These are phyloP conservation scores for Molossus molossus DNA, from an alignment of 2,797 vertebrate genomes.

Conservation along the genomic window DNA sequence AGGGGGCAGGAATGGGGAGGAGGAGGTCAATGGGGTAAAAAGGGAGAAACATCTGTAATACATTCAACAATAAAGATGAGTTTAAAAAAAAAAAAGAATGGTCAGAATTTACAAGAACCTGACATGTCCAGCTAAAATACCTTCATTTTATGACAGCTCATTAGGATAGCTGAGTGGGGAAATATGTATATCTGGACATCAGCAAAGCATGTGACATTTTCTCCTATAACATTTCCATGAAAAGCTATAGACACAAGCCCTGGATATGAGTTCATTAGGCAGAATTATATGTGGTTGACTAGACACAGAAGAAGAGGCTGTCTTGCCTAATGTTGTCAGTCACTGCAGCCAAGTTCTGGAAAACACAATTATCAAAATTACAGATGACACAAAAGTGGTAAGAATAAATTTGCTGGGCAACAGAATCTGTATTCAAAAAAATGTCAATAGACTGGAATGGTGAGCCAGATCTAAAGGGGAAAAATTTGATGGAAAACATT, in stretches of 20 bases:
- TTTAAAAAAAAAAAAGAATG: too few species aligned
- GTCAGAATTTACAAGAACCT: slow-evolving; percentile 45
- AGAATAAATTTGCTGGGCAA: slow-evolving; percentile 38
- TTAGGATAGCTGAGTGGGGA: slow-evolving; percentile 46
- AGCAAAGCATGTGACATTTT: slow-evolving; percentile 65
- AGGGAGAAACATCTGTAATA: too few species aligned
- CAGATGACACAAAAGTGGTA: slow-evolving; percentile 60
- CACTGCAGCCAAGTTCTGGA: slow-evolving; percentile 61
- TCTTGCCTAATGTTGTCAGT: slow-evolving; percentile 55
- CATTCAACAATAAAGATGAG: too few species aligned
- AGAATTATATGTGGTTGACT: slow-evolving; percentile 66
- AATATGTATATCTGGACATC: background rate
- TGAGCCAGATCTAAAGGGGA: background rate
- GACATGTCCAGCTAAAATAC: slow-evolving; percentile 1
- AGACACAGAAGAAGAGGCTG: slow-evolving; percentile 1
- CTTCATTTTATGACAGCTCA: slow-evolving; percentile 69
- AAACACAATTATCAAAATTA: slow-evolving; percentile 67
- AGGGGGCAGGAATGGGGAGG: too few species aligned
- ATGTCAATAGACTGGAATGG: background rate
- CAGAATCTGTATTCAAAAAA: slow-evolving; percentile 59
- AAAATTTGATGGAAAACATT: slow-evolving; percentile 15
- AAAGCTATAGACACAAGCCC: slow-evolving; percentile 35
- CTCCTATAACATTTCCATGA: slow-evolving; percentile 65
- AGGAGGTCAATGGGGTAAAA: too few species aligned
- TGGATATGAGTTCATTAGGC: slow-evolving; percentile 37